A percentile compares a stretch with the other conserved stretches of the same genome.
Evolutionary conservation across 2,797 vertebrate species (phyloP).

Genomic region (Scomberomorus guttatus): DNA sequence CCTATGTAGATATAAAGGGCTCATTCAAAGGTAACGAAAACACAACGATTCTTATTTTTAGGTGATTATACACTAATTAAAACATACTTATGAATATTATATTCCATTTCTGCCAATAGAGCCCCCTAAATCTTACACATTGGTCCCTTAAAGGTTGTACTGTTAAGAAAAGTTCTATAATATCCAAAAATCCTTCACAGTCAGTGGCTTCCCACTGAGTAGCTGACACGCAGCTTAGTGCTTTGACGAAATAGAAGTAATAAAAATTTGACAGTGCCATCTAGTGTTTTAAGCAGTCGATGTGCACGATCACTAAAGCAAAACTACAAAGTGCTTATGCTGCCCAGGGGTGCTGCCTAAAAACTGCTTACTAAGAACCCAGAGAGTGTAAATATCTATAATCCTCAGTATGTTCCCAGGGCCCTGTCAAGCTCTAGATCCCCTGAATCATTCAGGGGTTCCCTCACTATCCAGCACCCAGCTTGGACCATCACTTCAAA

Average conservation of each 20-base stretch:
- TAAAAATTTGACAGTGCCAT: slow-evolving; percentile 48
- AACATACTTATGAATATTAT: no score
- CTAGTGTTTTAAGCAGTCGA: slow-evolving; percentile 39
- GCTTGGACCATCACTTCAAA: slow-evolving; percentile 20
- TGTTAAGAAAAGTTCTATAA: slow-evolving; percentile 45
- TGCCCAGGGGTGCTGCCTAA: not conserved
- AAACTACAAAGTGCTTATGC: not conserved
- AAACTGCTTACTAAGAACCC: slow-evolving; percentile 4
- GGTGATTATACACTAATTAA: no score
- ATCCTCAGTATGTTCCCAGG: slow-evolving; percentile 1
- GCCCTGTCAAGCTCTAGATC: slow-evolving; percentile 15
- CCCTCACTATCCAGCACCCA: not conserved
- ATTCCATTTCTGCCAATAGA: no score
- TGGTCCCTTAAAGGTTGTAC: not conserved
- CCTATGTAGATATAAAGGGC: no score
- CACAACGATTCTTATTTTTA: no score
- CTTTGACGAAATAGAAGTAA: slow-evolving; percentile 30
- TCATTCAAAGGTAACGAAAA: no score
- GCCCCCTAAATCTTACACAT: no score
- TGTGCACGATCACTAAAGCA: slow-evolving; percentile 15
- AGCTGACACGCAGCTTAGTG: slow-evolving; percentile 12
- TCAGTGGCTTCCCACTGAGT: not conserved
- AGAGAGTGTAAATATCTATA: slow-evolving; percentile 34
- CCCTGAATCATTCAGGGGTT: slow-evolving; percentile 26
- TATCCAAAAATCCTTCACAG: slow-evolving; percentile 21